phyloP scores from a whole-genome alignment of 2,888 invertebrate genomes.

The Cataglyphis albicans region DNA sequence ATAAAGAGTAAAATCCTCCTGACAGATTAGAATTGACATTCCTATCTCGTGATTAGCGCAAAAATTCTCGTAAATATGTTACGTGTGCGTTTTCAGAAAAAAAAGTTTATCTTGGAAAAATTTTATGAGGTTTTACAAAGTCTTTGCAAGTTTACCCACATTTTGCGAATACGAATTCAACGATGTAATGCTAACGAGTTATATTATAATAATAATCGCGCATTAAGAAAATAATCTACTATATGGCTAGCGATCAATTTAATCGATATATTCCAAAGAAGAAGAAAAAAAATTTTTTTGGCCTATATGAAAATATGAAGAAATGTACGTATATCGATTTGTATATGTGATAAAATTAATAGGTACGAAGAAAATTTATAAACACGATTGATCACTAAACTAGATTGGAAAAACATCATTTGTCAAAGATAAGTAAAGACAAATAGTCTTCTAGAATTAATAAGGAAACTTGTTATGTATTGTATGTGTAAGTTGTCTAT shows the following conservation, averaged over 20 bases:
- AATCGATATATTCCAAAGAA: not conserved
- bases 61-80: not conserved
- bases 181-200: not conserved
- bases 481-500: not conserved
- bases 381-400: constrained; percentile 11
- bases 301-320: not conserved
- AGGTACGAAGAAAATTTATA: not conserved
- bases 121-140: not conserved
- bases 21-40: not conserved
- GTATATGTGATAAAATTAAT: not conserved
- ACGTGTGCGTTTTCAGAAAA: not conserved
- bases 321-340: not conserved
- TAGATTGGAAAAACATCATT: constrained; percentile 4
- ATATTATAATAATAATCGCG: not conserved
- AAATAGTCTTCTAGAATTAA: constrained; percentile 25
- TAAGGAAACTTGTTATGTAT: not conserved
- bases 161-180: not conserved
- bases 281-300: not conserved
- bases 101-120: not conserved
- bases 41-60: not conserved
- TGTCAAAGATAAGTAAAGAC: not conserved
- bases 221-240: constrained; percentile 21
- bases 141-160: not conserved
- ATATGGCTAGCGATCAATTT: constrained; percentile 2
- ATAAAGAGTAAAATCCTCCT: not conserved